phyloP scores from a whole-genome alignment of 2,113 vertebrate species.

The Cyprichromis sp. region DNA sequence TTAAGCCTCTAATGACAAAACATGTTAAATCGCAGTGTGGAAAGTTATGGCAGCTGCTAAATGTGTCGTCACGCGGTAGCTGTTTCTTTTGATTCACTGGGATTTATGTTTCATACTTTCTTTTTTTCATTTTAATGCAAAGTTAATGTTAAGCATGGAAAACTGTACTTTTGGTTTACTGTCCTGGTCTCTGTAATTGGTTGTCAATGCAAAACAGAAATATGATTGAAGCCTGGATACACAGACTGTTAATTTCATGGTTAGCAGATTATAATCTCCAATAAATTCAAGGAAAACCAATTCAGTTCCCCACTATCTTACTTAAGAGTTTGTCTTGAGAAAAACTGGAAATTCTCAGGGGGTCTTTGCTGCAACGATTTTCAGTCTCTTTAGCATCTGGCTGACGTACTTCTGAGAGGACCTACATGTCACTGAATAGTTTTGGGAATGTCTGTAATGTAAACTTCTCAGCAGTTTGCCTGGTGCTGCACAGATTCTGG shows the following conservation, averaged over 20 bases:
- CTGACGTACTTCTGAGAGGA: constrained; percentile 7
- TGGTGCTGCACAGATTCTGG: constrained; percentile 3
- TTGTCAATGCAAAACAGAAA: not conserved
- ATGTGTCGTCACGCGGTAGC: not conserved
- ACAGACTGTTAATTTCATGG: not conserved
- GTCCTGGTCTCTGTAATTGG: not conserved
- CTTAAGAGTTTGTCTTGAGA: not conserved
- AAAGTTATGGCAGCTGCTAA: constrained; percentile 81
- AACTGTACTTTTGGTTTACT: not conserved
- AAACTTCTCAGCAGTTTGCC: constrained; percentile 4
- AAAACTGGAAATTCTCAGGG: not conserved
- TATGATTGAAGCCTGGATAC: not conserved
- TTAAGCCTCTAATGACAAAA: constrained; percentile 3
- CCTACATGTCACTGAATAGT: not conserved
- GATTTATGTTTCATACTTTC: not conserved
- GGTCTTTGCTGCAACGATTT: not conserved
- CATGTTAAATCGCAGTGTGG: constrained; percentile 70
- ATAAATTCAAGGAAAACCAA: not conserved
- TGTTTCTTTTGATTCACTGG: not conserved
- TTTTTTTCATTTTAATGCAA: not conserved
- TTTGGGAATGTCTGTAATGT: not conserved
- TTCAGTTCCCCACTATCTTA: not conserved
- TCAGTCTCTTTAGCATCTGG: not conserved
- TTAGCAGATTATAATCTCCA: not conserved
- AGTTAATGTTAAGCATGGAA: not conserved